These are phyloP conservation scores for Phalacrocorax pelagicus DNA, from an alignment of 2,113 vertebrate genomes.

Conservation along the genomic window DNA sequence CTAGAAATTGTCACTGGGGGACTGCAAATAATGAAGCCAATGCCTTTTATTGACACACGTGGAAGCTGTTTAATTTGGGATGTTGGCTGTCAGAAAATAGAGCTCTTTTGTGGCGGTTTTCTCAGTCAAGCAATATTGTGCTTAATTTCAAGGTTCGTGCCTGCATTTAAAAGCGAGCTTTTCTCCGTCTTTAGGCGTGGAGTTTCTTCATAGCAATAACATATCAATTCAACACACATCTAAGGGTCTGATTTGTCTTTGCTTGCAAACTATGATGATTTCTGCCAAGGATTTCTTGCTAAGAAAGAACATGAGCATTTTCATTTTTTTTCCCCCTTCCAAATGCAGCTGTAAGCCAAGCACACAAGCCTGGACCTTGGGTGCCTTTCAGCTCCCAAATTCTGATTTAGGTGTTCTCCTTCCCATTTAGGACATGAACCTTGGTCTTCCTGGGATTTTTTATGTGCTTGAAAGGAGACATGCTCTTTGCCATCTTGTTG, in stretches of 20 bases:
- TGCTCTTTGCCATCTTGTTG: neutral
- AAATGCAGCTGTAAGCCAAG: neutral
- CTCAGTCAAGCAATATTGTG: neutral
- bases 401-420: neutral
- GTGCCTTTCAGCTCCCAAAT: neutral
- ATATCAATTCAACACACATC: neutral
- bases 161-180: neutral
- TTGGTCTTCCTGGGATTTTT: neutral
- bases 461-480: neutral
- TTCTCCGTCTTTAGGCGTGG: neutral
- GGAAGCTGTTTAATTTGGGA: slow-evolving; percentile 53
- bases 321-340: neutral
- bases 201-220: neutral
- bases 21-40: slow-evolving; percentile 51
- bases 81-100: slow-evolving; percentile 45
- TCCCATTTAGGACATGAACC: neutral
- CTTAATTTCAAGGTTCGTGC: neutral
- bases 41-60: slow-evolving; percentile 46
- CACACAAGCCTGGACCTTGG: neutral
- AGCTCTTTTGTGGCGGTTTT: neutral
- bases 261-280: neutral
- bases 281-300: slow-evolving; percentile 3
- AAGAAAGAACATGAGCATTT: neutral
- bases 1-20: slow-evolving; percentile 32
- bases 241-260: neutral